Percentiles rank a stretch among this genome's conserved stretches.
Evolutionary conservation across 2,888 invertebrate species (phyloP).

Genomic region (Corythucha ciliata): DNA sequence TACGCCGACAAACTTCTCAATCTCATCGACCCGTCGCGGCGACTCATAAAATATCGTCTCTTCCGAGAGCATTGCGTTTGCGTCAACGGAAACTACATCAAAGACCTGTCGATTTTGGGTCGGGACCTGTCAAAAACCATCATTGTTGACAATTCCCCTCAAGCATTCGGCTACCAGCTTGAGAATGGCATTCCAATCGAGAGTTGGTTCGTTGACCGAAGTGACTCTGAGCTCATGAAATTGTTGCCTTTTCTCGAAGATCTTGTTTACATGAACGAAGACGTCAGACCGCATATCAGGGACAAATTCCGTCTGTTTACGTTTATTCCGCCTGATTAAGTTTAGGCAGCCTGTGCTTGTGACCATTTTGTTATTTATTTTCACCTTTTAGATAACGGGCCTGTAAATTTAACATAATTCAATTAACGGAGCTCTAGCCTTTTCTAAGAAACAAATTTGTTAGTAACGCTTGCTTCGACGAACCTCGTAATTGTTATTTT

Average conservation of each 20-base stretch:
- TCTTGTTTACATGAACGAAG: conserved; percentile 72
- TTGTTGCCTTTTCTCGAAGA: conserved; percentile 84
- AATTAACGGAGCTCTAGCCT: too few species aligned
- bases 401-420: too few species aligned
- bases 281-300: conserved; percentile 83
- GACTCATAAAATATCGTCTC: conserved; percentile 80
- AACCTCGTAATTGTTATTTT: too few species aligned
- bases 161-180: conserved; percentile 82
- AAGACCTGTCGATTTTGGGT: conserved; percentile 86
- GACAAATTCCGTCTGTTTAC: conserved; percentile 84
- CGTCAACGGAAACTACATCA: conserved; percentile 92
- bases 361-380: too few species aligned
- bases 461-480: too few species aligned
- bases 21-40: conserved; percentile 76
- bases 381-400: too few species aligned
- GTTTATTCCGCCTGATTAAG: conserved; percentile 77
- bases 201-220: conserved; percentile 90
- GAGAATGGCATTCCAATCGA: conserved; percentile 96
- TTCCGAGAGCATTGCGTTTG: conserved; percentile 94
- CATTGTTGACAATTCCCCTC: conserved; percentile 80
- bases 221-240: conserved; percentile 81
- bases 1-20: conserved; percentile 91
- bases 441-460: too few species aligned
- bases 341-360: too few species aligned
- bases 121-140: conserved; percentile 81